Evolutionary conservation across 2,797 vertebrate species (phyloP), one percentile per base, ranked within the genome.

Genomic region (Amniataba percoides): DNA sequence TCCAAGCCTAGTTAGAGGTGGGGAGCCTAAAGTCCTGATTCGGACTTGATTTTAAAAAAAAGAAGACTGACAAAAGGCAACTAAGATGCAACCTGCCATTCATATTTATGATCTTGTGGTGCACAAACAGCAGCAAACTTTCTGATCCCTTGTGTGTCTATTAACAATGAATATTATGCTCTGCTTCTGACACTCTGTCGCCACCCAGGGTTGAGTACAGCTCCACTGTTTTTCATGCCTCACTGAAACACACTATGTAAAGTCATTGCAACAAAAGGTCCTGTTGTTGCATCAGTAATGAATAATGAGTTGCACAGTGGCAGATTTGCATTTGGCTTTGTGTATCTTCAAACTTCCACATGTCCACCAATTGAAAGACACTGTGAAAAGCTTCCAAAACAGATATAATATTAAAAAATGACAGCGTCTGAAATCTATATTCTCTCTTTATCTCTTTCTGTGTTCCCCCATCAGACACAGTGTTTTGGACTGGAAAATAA

Each of bases 241-340:
- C 43, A 23, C n/a, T 48, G 25, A 67, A 21, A 27, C 48, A 57
- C 13, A 16, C 12, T 25, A 16, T 36, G 49, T 3, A 0, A 31
- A 31, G 27, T 31, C 71, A 31, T 84, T 84, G 42, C 85, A 19
- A 7, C 59, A 63, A 48, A 67, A 48, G 21, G 45, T 19, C 25
- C 43, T 19, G 31, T 15, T 51, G 68, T 86, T 86, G 82, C 85
- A 85, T 89, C 84, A 83, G 75, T 18, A 15, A 55, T 75, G 52
- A 74, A 65, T 64, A 71, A 74, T 74, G 48, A 64, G 16, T 14
- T 48, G 39, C 39, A 51, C 48, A 36, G 27, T 13, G 36, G 40
- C 53, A 12, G 9, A 59, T 45, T 39, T 71, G 13, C 27, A 31
- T 74, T 85, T 55, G 42, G 49, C 16, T 68, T 48, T 57, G 42